Conservation (phyloP, 92 coral and sea anemone genomes). For the Micromussa lordhowensis region DNA sequence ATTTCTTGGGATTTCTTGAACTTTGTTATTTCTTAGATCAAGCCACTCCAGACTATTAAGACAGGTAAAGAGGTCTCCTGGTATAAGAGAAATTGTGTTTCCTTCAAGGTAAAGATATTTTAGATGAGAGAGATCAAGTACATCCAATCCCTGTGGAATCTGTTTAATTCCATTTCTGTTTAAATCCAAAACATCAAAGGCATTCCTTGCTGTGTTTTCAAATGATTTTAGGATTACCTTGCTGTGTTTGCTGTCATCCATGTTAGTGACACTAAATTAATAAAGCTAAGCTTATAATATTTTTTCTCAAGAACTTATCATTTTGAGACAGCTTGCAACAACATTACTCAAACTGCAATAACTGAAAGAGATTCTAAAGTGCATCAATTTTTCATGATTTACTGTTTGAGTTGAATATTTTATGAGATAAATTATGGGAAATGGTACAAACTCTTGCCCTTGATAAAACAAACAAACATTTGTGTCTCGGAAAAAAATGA, state of each 20-base stretch:
- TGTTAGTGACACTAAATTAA: neutral
- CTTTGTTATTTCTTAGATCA: conserved; percentile 72
- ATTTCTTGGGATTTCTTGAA: conserved; percentile 58
- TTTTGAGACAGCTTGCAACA: neutral
- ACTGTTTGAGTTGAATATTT: conserved; percentile 13
- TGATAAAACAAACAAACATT: neutral
- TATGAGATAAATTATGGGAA: neutral
- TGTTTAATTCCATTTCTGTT: conserved; percentile 40
- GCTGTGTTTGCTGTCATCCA: neutral
- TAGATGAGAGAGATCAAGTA: conserved; percentile 47
- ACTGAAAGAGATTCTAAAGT: neutral
- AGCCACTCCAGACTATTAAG: conserved; percentile 74
- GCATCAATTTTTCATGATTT: conserved; percentile 12
- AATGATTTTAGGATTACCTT: neutral
- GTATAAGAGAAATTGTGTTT: conserved; percentile 57
- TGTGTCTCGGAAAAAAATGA: neutral
- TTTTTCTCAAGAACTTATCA: neutral
- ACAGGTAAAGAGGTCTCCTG: conserved; percentile 57
- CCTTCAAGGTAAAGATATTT: conserved; percentile 72
- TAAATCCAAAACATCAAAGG: conserved; percentile 52
- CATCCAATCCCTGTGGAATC: conserved; percentile 57
- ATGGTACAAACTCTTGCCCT: neutral
- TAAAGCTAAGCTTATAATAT: neutral
- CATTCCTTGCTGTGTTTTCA: conserved; percentile 19
- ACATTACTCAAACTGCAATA: neutral